These are phyloP conservation scores for Onthophagus taurus DNA, from an alignment of 1,140 invertebrate species.

Conservation along the genomic window DNA sequence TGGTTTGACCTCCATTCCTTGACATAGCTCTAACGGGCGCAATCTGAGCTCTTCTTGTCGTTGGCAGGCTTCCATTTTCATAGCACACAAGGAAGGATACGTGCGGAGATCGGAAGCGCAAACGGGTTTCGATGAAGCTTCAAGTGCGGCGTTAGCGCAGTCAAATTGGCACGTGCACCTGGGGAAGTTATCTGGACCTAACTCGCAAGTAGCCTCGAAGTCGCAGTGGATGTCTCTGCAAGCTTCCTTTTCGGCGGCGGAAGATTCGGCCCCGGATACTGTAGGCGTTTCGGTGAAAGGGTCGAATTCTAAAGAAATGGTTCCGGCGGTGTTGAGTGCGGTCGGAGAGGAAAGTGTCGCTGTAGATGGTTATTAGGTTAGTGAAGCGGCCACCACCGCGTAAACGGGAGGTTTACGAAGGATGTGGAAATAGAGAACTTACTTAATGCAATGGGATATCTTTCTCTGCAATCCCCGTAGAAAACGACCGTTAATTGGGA, in stretches of 20 bases:
- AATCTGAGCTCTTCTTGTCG: slow-evolving; percentile 70
- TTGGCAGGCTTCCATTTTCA: slow-evolving; percentile 79
- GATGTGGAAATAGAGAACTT: slow-evolving; percentile 37
- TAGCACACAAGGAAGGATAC: slow-evolving; percentile 74
- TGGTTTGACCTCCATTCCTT: slow-evolving; percentile 78
- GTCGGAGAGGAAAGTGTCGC: slow-evolving; percentile 25
- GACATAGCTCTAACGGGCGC: slow-evolving; percentile 67
- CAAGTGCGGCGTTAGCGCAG: slow-evolving; percentile 45
- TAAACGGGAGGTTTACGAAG: too few species aligned
- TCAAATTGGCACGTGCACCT: slow-evolving; percentile 68
- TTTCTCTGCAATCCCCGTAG: slow-evolving; percentile 72
- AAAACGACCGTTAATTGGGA: slow-evolving; percentile 58
- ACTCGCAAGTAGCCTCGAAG: slow-evolving; percentile 72
- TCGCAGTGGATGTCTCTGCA: slow-evolving; percentile 75
- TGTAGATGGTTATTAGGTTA: too few species aligned
- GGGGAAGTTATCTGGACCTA: slow-evolving; percentile 64
- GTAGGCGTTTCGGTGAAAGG: slow-evolving; percentile 12
- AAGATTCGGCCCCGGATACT: slow-evolving; percentile 18
- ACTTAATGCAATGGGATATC: slow-evolving; percentile 59
- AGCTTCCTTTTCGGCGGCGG: slow-evolving; percentile 46
- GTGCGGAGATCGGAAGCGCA: slow-evolving; percentile 75
- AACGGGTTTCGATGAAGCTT: slow-evolving; percentile 54
- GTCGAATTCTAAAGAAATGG: background rate
- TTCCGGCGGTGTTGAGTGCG: slow-evolving; percentile 17
- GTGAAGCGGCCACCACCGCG: too few species aligned